Conservation (phyloP, 2,888 invertebrate species). For the Eilema depressum region DNA sequence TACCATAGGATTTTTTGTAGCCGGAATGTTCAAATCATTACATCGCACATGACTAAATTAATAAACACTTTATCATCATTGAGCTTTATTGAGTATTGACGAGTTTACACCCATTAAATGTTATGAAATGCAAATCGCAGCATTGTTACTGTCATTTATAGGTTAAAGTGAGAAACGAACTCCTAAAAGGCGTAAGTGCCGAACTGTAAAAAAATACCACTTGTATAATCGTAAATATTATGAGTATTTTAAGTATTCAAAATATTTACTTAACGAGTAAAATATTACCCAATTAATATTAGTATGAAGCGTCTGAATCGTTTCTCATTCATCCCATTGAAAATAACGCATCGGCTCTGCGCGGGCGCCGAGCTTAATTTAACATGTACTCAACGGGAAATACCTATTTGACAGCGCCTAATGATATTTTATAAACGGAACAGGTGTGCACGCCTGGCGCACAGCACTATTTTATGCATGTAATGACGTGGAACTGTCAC, state of each 20-base stretch:
- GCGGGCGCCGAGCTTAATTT: constrained; percentile 19
- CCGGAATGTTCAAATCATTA: constrained; percentile 26
- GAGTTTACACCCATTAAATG: constrained; percentile 44
- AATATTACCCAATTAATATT: constrained; percentile 26
- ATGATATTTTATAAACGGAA: constrained; percentile 38
- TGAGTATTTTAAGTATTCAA: constrained; percentile 4
- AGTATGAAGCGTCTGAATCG: constrained; percentile 11
- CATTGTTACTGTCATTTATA: constrained; percentile 39
- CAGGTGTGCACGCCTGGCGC: constrained; percentile 44
- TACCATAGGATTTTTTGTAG: constrained; percentile 17
- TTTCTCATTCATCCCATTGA: constrained; percentile 10
- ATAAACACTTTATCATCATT: constrained; percentile 60
- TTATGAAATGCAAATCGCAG: constrained; percentile 44
- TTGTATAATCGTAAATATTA: neutral
- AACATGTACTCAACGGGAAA: constrained; percentile 45
- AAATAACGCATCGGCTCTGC: neutral
- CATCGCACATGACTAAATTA: constrained; percentile 43
- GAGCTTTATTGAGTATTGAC: constrained; percentile 65
- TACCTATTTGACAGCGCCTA: constrained; percentile 37
- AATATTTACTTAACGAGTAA: constrained; percentile 18
- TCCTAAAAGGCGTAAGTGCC: neutral
- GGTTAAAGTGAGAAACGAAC: constrained; percentile 13
- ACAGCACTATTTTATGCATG: constrained; percentile 36
- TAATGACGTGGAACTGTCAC: constrained; percentile 33
- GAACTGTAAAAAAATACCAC: neutral